Base-by-base conservation (phyloP, 2,888 invertebrate genomes). In the Metopia argyrocephala region DNA sequence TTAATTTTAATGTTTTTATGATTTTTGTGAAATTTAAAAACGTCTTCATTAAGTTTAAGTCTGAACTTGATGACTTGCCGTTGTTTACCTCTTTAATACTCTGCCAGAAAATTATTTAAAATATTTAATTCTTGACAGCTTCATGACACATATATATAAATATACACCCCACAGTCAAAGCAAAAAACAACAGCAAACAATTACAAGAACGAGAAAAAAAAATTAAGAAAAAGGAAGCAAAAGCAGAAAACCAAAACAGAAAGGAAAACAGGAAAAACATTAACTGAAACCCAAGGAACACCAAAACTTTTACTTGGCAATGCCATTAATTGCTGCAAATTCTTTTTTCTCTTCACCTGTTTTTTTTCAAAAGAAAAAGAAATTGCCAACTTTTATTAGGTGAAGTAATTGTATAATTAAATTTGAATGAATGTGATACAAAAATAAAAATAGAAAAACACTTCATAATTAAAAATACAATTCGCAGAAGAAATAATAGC, bases 401-500 rank as follows among this genome's bases (percentile, higher is more conserved):
- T 15, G 38, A 12, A 38, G 38, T 38, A 38, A 52, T 79, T 70
- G 61, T 48, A 56, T 75, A 79, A 79, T 70, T 79, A 75, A 75
- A 70, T 61, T 75, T 75, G 65, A 79, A 59, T 65, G 69, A 46
- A 65, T 75, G 75, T 68, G 71, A 76, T 48, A 6, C 15, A 20
- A 31, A 31, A 6, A 31, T 31, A 31, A 31, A 25, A 23, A 21
- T 15, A 56, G 2, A 20, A n/a, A 46, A n/a, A 28, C n/a, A n/a
- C 46, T 28, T n/a, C 28, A 57, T 20, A 5, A 18, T 18, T 3
- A 5, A 28, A 9, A 31, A 6, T 9, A 12, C 31, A 31, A 12
- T 38, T 28, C 9, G n/a, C 64, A 64, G 12, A 4, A 3, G n/a
- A 31, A 61, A 45, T 23, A 61, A 25, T 31, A 65, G 7, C 21